phyloP scores from a whole-genome alignment of 2,888 invertebrate species.

The Nowickia ferox region DNA sequence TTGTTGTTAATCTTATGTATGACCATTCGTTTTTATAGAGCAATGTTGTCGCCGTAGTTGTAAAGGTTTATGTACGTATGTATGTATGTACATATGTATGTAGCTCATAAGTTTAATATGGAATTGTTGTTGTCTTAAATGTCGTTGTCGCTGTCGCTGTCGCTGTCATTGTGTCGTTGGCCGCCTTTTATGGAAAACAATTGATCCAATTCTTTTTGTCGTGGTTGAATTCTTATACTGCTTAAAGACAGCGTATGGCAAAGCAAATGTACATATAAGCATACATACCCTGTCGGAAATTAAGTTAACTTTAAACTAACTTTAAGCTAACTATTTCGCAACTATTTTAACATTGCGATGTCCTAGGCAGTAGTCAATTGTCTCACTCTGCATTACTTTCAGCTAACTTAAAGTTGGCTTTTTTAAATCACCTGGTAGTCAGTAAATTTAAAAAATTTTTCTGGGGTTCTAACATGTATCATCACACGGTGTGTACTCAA shows the following conservation, averaged over 20 bases:
- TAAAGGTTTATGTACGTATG: slow-evolving; percentile 6
- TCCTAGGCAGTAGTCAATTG: too few relatives aligned
- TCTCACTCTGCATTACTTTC: too few relatives aligned
- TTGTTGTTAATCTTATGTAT: slow-evolving; percentile 43
- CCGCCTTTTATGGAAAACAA: slow-evolving; percentile 53
- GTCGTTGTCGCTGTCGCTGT: slow-evolving; percentile 48
- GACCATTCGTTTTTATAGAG: slow-evolving; percentile 51
- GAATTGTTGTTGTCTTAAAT: slow-evolving; percentile 45
- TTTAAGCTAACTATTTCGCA: too few relatives aligned
- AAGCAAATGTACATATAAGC: neutral
- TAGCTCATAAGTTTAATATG: slow-evolving; percentile 42
- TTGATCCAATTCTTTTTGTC: slow-evolving; percentile 71
- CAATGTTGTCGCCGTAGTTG: slow-evolving; percentile 50
- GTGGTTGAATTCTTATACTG: slow-evolving; percentile 54
- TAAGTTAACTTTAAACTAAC: too few relatives aligned
- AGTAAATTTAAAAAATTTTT: too few relatives aligned
- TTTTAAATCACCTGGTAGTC: too few relatives aligned
- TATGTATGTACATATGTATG: neutral
- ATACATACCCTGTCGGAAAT: too few relatives aligned
- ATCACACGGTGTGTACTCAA: too few relatives aligned
- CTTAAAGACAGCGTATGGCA: slow-evolving; percentile 22
- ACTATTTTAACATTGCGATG: too few relatives aligned
- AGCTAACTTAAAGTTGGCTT: too few relatives aligned
- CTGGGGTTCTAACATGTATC: too few relatives aligned
- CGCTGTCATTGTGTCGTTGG: slow-evolving; percentile 54